These are phyloP conservation scores for Coryphaenoides rupestris DNA, from an alignment of 2,113 vertebrate species.

Conservation along the genomic window DNA sequence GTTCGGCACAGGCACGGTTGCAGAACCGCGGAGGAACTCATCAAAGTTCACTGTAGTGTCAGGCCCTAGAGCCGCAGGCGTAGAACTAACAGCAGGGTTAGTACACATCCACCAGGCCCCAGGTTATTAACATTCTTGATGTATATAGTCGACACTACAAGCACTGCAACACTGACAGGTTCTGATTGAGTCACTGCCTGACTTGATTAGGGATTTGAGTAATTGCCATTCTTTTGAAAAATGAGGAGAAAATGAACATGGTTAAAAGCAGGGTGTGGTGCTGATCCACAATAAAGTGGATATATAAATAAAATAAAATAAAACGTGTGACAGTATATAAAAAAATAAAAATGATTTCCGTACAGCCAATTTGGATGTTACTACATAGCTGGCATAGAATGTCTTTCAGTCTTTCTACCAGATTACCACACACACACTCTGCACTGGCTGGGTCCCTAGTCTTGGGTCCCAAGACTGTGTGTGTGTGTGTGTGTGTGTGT, in stretches of 20 bases:
- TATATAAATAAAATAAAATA: too few relatives aligned
- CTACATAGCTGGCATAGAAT: not conserved
- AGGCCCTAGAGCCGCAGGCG: too few relatives aligned
- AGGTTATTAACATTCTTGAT: too few relatives aligned
- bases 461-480: constrained; percentile 10
- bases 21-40: too few relatives aligned
- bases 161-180: too few relatives aligned
- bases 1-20: too few relatives aligned
- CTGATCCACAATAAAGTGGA: not conserved
- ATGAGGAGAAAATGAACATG: not conserved
- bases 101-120: too few relatives aligned
- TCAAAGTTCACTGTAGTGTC: too few relatives aligned
- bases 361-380: not conserved
- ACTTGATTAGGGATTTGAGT: not conserved
- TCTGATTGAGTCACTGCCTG: too few relatives aligned
- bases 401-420: constrained; percentile 6
- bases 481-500: too few relatives aligned
- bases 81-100: too few relatives aligned
- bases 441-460: constrained; percentile 6
- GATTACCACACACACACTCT: constrained; percentile 22
- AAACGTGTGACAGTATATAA: not conserved
- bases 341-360: not conserved
- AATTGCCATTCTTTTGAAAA: not conserved
- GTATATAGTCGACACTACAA: too few relatives aligned
- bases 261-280: not conserved